Base-by-base conservation (phyloP, 2,113 vertebrate species). In the Colinus virginianus region DNA sequence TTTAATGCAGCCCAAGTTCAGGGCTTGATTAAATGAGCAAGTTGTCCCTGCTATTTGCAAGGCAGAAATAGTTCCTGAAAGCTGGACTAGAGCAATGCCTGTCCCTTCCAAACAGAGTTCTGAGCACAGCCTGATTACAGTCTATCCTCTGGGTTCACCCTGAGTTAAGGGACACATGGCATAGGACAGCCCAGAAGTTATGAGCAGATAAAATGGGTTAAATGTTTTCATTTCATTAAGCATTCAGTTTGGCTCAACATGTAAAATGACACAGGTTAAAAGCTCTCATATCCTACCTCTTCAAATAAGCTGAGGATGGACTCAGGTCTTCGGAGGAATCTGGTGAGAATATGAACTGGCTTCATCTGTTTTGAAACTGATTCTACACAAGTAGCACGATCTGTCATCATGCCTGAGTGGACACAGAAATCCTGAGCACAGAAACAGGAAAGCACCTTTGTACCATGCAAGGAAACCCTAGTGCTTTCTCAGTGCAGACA, bases 241-340 rank as follows among this genome's bases (percentile, higher is more conserved):
- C 13, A 28, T 87, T 67, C 68, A 34, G 13, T 77, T 77, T 84
- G 53, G 69, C 64, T 90, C 38, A 59, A 62, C 26, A 77, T 72
- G 23, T 76, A 89, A 91, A 91, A 91, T n/a, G 74, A 23, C 89
- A 89, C 74, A 36, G 64, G 30, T 46, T 63, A 83, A 79, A 77
- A 84, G 14, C 34, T 62, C 51, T 84, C 64, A 77, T 82, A 64
- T 69, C 32, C 32, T 74, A 9, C 59, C 36, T 77, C 64, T 87
- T 80, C 55, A 40, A 40, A 84, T 63, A 38, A 6, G 32, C 38
- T 56, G 55, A 93, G 36, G 71, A 70, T 59, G 84, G n/a, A 38
- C 21, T 91, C 42, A 67, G n/a, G 59, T 91, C 34, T 93, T 82
- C 49, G 32, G 42, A 91, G 32, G 49, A 83, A 79, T 45, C 32